Evolutionary conservation across 2,797 vertebrate genomes (phyloP), one percentile per base, ranked within the genome.

Genomic region (Leucoraja ocellata): DNA sequence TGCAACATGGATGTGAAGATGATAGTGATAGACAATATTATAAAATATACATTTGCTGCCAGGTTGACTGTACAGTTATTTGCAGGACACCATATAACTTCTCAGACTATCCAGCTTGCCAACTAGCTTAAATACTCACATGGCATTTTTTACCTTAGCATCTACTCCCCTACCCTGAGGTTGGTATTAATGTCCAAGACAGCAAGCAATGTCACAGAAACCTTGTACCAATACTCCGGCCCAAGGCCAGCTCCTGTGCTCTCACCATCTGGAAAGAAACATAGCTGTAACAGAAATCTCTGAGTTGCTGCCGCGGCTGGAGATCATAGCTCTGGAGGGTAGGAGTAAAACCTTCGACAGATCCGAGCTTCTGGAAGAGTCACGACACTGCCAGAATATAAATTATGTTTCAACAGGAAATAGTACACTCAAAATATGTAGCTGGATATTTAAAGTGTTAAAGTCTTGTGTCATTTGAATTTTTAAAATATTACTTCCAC

Each of bases 201-300:
- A 92, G 68, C 39, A 71, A 54, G 90, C 90, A 92, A 92, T 92
- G 90, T 92, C 90, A 92, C 21, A 39, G 68, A 92, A 71, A 92
- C 90, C 90, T 92, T 92, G 90, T 74, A 76, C 39, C 90, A 54
- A 46, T 54, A 58, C 90, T 14, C 71, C 73, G 90, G 90, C 90
- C 71, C 68, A 92, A 92, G 90, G 90, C 71, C 90, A 92, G 71
- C 71, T 58, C 68, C 71, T 58, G 90, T 74, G 90, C 90, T 74
- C 39, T 54, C 39, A n/a, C 90, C 90, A 92, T 92, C 71, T 92
- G 84, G 61, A 88, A 88, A 68, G 84, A 88, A 63, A 68, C 68
- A 39, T 92, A 28, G 28, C 81, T 61, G 25, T 21, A 28, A 84
- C 81, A 28, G 54, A 84, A 84, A 54, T 61, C 71, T 54, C 90